Base-by-base conservation (phyloP, 2,888 invertebrate species). In the Chrysolina oricalcia region DNA sequence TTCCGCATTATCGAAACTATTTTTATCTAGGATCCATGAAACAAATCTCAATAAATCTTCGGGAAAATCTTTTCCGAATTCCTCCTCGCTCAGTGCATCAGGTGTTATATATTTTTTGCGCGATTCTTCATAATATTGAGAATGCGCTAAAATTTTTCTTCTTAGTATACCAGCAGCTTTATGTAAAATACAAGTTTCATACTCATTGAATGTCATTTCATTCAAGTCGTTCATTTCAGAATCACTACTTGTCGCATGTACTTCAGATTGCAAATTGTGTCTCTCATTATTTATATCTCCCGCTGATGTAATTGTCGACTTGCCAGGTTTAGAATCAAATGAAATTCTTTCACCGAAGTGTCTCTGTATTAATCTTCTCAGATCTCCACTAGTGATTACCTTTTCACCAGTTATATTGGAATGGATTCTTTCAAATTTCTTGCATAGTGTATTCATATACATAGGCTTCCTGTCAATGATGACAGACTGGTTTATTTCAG, bases 401-500 rank as follows among this genome's bases (percentile, higher is more conserved):
- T 48, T 48, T 4, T 48, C 48, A 48, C 48, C 48, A 1, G 19
- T 48, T 48, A n/a, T 48, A 48, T 48, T 48, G 48, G 48, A 48
- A 48, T 17, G 48, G 48, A 48, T 48, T 48, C 48, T 48, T 48
- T 48, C 17, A 48, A 48, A 17, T 48, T 48, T 17, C 48, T 48
- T 48, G 48, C 48, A 48, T 48, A 48, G 19, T 48, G 48, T 48
- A 48, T 48, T 63, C 63, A 63, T 27, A 63, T n/a, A n/a, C 63
- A 63, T 27, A 63, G 63, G 35, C 63, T 63, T 63, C 35, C 40
- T 63, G 63, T 63, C 63, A 63, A 17, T 63, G 35, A 63, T 40
- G 17, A 63, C 63, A 63, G 63, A 63, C 63, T 63, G 63, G 63
- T 63, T 63, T 63, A 63, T 63, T 35, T 63, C 63, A 63, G 63